Conservation (phyloP, 2,888 invertebrate genomes). For the Lasioglossum morio region DNA sequence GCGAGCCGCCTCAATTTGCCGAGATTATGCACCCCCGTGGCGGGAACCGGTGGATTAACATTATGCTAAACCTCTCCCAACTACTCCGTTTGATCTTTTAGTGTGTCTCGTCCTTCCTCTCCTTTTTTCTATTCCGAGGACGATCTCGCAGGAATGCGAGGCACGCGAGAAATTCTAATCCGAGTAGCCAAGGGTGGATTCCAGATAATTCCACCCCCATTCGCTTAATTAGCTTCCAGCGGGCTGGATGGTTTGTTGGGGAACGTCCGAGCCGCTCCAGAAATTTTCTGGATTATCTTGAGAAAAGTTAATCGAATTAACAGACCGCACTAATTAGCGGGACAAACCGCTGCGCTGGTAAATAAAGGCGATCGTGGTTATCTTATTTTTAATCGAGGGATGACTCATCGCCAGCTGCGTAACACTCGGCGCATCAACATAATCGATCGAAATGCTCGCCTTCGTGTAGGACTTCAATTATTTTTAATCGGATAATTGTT, state of each 20-base stretch:
- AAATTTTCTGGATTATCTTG: background rate
- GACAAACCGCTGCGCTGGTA: background rate
- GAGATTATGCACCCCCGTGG: constrained; percentile 4
- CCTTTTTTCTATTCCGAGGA: background rate
- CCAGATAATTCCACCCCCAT: background rate
- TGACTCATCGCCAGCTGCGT: background rate
- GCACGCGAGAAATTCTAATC: background rate
- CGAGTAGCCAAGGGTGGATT: background rate
- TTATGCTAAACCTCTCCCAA: background rate
- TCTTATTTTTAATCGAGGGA: background rate
- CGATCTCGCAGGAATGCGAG: background rate
- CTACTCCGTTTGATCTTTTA: constrained; percentile 14
- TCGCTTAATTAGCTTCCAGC: background rate
- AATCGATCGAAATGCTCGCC: background rate
- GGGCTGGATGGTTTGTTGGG: no score
- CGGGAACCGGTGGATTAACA: constrained; percentile 12
- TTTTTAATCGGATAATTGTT: background rate
- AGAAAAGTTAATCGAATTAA: background rate
- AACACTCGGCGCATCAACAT: background rate
- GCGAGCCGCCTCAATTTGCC: constrained; percentile 21
- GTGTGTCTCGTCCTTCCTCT: background rate
- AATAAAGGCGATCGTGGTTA: background rate
- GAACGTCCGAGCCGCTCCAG: background rate
- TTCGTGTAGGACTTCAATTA: background rate
- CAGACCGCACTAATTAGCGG: background rate